These are phyloP conservation scores for Conus ventricosus DNA, from an alignment of 1,140 invertebrate species.

Conservation along the genomic window DNA sequence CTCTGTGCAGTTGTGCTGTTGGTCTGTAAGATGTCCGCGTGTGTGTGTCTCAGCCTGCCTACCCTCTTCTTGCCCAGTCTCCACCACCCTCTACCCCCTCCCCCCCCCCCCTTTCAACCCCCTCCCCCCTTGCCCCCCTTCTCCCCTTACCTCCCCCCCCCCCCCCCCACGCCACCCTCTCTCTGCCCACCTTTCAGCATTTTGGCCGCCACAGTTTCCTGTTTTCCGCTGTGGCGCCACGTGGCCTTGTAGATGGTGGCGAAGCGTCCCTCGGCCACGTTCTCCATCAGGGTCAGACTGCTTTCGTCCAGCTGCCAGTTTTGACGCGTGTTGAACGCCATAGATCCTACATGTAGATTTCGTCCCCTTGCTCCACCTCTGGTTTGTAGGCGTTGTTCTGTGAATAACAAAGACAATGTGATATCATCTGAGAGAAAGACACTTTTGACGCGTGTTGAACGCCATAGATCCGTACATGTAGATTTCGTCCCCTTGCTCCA, in stretches of 20 bases:
- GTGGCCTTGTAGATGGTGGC: conserved; percentile 52
- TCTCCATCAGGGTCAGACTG: conserved; percentile 36
- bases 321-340: conserved; percentile 40
- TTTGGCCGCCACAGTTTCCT: conserved; percentile 42
- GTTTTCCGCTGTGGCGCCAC: neutral
- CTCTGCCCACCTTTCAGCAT: conserved; percentile 43
- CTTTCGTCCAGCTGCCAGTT: conserved; percentile 36
- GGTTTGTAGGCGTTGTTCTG: conserved; percentile 34
- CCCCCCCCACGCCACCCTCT: neutral
- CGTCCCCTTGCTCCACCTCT: conserved; percentile 8
- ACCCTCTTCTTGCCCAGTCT: neutral
- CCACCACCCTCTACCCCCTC: neutral
- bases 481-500: conserved; percentile 22
- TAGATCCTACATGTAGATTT: conserved; percentile 41
- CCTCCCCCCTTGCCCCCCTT: neutral
- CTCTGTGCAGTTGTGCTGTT: no score
- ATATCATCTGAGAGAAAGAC: neutral
- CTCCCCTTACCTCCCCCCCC: neutral
- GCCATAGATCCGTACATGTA: conserved; percentile 44
- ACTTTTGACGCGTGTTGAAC: conserved; percentile 37
- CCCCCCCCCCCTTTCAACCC: neutral
- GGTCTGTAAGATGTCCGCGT: no score
- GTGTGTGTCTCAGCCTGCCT: neutral
- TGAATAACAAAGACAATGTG: neutral
- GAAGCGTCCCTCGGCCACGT: conserved; percentile 45